A percentile compares a stretch with the other conserved stretches of the same genome.
phyloP scores from a whole-genome alignment of 2,888 invertebrate genomes.

The Esperia sulphurella region DNA sequence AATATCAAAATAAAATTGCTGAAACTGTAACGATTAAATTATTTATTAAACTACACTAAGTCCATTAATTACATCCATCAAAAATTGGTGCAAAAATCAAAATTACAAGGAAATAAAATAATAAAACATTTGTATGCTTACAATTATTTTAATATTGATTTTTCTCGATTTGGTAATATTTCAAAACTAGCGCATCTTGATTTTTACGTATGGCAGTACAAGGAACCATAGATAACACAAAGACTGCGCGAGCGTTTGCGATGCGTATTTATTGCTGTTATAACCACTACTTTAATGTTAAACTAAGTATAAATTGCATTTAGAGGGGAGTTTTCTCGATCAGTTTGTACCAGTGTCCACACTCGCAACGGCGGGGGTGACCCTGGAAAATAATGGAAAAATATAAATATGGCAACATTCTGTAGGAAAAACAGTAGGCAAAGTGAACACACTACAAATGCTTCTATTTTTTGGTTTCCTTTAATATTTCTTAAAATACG shows the following conservation, averaged over 20 bases:
- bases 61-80: slow-evolving; percentile 14
- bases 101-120: slow-evolving; percentile 45
- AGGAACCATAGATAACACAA: slow-evolving; percentile 35
- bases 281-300: slow-evolving; percentile 55
- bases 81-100: neutral
- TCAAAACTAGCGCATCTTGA: slow-evolving; percentile 46
- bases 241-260: slow-evolving; percentile 34
- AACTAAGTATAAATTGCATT: slow-evolving; percentile 60
- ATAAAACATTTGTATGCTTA: slow-evolving; percentile 50
- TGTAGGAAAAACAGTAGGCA: no score
- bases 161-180: slow-evolving; percentile 24
- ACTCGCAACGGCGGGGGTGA: slow-evolving; percentile 93
- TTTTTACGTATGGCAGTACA: slow-evolving; percentile 41
- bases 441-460: no score
- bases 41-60: slow-evolving; percentile 35
- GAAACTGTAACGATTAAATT: slow-evolving; percentile 17
- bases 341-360: slow-evolving; percentile 98
- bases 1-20: no score
- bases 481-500: no score
- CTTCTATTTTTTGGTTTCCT: no score
- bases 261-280: slow-evolving; percentile 50
- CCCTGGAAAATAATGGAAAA: slow-evolving; percentile 80
- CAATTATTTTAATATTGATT: slow-evolving; percentile 59
- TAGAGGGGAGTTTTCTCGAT: slow-evolving; percentile 87
- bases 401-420: neutral